These are phyloP conservation scores for Zaprionus bogoriensis DNA, from an alignment of 2,888 invertebrate genomes.

Conservation along the genomic window DNA sequence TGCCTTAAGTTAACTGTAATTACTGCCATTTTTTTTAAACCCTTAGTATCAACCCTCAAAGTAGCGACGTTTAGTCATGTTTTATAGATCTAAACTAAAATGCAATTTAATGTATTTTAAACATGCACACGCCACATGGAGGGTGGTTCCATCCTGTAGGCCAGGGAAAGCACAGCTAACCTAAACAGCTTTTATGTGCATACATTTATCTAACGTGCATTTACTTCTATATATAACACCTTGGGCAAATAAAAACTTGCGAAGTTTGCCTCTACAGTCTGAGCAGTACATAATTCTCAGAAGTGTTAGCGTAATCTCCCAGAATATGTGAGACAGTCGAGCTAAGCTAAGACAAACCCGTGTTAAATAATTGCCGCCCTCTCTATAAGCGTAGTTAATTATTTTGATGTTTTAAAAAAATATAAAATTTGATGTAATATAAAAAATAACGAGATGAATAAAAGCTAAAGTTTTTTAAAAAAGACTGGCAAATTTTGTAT, in stretches of 20 bases:
- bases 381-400: too few species aligned
- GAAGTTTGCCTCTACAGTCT: not conserved
- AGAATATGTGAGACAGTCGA: not conserved
- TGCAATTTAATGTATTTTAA: constrained; percentile 7
- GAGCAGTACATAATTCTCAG: not conserved
- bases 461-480: too few species aligned
- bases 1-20: not conserved
- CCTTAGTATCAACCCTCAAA: too few species aligned
- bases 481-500: too few species aligned
- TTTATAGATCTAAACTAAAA: not conserved
- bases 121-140: constrained; percentile 22
- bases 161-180: not conserved
- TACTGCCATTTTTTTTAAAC: not conserved
- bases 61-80: not conserved
- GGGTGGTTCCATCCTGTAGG: not conserved
- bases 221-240: not conserved
- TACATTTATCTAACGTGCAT: not conserved
- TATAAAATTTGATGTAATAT: too few species aligned
- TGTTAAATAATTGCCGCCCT: too few species aligned
- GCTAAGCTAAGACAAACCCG: not conserved
- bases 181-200: not conserved
- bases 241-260: not conserved
- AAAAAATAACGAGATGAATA: too few species aligned
- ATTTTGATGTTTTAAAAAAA: too few species aligned
- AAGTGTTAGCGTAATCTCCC: not conserved